phyloP scores from a whole-genome alignment of 2,113 vertebrate genomes.

The Boleophthalmus pectinirostris region DNA sequence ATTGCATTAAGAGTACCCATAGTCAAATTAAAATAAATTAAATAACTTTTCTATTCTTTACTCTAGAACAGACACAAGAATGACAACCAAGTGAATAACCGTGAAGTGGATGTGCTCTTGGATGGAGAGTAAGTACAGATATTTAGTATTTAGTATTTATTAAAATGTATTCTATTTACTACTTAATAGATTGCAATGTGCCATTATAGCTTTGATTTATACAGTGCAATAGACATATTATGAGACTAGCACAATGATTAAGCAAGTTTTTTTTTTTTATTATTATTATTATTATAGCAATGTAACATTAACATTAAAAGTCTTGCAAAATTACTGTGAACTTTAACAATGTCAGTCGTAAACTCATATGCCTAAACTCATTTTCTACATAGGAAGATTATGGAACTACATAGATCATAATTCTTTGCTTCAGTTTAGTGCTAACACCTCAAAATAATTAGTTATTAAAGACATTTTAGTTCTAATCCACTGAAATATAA shows the following conservation, averaged over 20 bases:
- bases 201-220: neutral
- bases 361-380: too few relatives aligned
- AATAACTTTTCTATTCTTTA: neutral
- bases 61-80: constrained; percentile 88
- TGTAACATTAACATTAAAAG: neutral
- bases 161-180: too few relatives aligned
- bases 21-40: neutral
- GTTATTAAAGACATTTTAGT: too few relatives aligned
- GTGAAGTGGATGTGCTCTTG: constrained; percentile 81
- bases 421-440: too few relatives aligned
- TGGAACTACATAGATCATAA: too few relatives aligned
- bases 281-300: neutral
- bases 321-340: too few relatives aligned
- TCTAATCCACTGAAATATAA: too few relatives aligned
- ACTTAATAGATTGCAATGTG: neutral
- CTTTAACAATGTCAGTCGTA: too few relatives aligned
- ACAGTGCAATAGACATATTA: neutral
- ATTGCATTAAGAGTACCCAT: neutral
- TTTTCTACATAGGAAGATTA: too few relatives aligned
- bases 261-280: neutral
- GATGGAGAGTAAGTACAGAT: constrained; percentile 84
- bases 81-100: constrained; percentile 92
- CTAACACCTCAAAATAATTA: too few relatives aligned
- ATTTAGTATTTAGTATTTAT: neutral
- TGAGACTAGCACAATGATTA: too few relatives aligned